Conservation (phyloP, 2,113 vertebrate genomes). For the Bettongia penicillata region DNA sequence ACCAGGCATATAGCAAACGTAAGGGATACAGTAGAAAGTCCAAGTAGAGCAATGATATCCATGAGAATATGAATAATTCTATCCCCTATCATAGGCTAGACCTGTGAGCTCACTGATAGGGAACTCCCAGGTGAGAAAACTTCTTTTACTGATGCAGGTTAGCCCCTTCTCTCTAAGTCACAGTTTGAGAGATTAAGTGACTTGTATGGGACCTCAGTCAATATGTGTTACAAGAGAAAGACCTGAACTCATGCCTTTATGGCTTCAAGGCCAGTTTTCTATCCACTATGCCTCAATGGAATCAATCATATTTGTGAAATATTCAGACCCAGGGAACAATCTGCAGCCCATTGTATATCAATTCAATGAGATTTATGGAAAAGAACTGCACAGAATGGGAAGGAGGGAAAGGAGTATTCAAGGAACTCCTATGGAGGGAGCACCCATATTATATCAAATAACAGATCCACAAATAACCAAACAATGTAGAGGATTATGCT, state of each 20-base stretch:
- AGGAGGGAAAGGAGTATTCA: neutral
- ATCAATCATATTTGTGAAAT: neutral
- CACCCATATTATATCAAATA: too few relatives aligned
- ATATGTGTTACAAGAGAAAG: neutral
- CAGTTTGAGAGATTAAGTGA: neutral
- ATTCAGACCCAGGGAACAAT: neutral
- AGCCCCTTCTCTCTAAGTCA: neutral
- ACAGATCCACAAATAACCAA: too few relatives aligned
- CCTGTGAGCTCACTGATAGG: neutral
- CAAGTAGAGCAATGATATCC: neutral
- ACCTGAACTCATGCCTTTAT: neutral
- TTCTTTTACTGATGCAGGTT: neutral
- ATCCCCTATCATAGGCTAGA: neutral
- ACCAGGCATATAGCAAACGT: neutral
- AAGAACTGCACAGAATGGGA: neutral
- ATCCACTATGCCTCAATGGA: neutral
- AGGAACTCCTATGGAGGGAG: neutral
- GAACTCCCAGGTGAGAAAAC: neutral
- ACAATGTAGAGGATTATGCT: neutral
- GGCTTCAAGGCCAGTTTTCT: neutral
- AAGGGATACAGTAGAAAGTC: neutral
- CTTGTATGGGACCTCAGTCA: neutral
- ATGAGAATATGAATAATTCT: neutral
- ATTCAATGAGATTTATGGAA: neutral
- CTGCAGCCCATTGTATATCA: neutral